phyloP scores from a whole-genome alignment of 1,140 invertebrate genomes.

The Drosophila sp. region DNA sequence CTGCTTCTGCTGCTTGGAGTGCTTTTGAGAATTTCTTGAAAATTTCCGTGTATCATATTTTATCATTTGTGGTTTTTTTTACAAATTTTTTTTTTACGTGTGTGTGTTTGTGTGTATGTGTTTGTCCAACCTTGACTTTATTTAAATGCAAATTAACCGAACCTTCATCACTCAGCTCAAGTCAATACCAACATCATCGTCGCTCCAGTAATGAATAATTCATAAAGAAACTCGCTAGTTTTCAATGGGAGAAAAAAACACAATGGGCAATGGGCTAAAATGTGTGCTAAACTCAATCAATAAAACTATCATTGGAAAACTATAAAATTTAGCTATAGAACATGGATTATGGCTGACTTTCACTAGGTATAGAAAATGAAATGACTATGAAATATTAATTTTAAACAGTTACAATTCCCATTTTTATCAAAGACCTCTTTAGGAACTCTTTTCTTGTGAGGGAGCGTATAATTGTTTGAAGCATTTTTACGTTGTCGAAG shows the following conservation, averaged over 20 bases:
- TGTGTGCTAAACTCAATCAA: slow-evolving; percentile 20
- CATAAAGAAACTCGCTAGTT: slow-evolving; percentile 27
- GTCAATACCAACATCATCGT: neutral
- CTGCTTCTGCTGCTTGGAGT: slow-evolving; percentile 19
- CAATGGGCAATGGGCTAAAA: slow-evolving; percentile 19
- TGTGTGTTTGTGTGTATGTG: neutral
- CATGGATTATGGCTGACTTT: slow-evolving; percentile 31
- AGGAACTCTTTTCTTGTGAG: neutral
- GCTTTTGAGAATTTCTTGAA: slow-evolving; percentile 31
- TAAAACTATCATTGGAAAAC: slow-evolving; percentile 8
- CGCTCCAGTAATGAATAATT: slow-evolving; percentile 40
- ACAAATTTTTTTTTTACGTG: neutral
- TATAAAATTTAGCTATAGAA: slow-evolving; percentile 25
- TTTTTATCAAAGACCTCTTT: neutral
- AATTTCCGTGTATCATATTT: slow-evolving; percentile 59
- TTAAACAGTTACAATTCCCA: neutral
- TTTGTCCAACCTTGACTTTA: slow-evolving; percentile 62
- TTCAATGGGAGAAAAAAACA: neutral
- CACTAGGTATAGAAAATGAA: slow-evolving; percentile 28
- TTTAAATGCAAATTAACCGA: slow-evolving; percentile 63
- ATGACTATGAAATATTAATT: neutral
- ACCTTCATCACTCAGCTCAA: neutral
- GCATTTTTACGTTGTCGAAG: no score
- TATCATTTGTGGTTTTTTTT: slow-evolving; percentile 15
- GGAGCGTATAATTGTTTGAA: no score